These are phyloP conservation scores for Standfussiana lucernea DNA, from an alignment of 2,888 invertebrate species.

Conservation along the genomic window DNA sequence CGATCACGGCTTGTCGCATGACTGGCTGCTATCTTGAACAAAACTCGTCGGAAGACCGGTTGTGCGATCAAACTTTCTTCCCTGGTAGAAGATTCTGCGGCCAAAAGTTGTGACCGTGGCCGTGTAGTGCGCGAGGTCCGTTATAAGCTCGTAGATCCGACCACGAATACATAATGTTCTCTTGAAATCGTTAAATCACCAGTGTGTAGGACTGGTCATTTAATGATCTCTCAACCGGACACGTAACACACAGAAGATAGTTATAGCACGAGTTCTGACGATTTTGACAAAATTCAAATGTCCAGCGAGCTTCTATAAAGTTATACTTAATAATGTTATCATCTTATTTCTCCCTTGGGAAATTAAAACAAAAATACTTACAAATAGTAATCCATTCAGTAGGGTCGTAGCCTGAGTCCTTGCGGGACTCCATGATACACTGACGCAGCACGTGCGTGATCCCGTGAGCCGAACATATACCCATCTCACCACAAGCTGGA, in stretches of 20 bases:
- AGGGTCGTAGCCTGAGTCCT: conserved; percentile 80
- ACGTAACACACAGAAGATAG: no score
- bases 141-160: background rate
- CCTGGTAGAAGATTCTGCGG: no score
- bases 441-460: conserved; percentile 80
- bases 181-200: background rate
- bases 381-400: conserved; percentile 81
- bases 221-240: background rate
- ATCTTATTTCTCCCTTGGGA: background rate
- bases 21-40: no score
- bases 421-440: conserved; percentile 83
- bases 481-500: conserved; percentile 87
- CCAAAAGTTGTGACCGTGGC: no score
- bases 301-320: background rate
- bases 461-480: conserved; percentile 80
- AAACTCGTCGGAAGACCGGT: no score
- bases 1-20: no score
- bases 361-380: conserved; percentile 62
- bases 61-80: no score
- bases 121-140: background rate
- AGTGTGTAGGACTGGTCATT: background rate
- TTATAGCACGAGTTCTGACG: background rate
- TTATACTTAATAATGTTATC: background rate
- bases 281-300: background rate
- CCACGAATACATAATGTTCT: background rate